phyloP scores from a whole-genome alignment of 2,888 invertebrate species.

The Strigamia maritima region DNA sequence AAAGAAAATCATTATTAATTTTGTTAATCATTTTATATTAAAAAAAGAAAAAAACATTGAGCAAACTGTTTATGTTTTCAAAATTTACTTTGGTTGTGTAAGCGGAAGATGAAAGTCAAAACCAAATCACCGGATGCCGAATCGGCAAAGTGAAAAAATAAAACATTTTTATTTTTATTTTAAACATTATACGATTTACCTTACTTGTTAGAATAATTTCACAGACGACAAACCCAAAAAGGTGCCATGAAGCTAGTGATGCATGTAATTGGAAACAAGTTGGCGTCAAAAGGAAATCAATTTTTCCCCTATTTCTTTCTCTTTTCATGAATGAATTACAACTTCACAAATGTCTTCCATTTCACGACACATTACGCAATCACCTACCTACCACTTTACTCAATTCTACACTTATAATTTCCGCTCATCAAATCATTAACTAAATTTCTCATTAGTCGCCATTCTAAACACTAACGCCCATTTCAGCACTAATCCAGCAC shows the following conservation, averaged over 20 bases:
- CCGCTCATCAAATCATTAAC: slow-evolving; percentile 18
- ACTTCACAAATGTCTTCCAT: slow-evolving; percentile 18
- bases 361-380: slow-evolving; percentile 32
- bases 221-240: slow-evolving; percentile 28
- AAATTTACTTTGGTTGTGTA: too few species aligned
- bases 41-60: not conserved
- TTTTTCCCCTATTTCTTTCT: slow-evolving; percentile 13
- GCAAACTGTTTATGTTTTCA: not conserved
- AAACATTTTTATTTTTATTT: not conserved
- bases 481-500: too few species aligned
- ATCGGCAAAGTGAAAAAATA: not conserved
- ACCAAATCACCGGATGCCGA: not conserved
- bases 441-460: not conserved
- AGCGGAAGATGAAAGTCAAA: not conserved
- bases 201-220: slow-evolving; percentile 22
- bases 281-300: slow-evolving; percentile 25
- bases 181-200: slow-evolving; percentile 2
- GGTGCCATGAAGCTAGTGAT: slow-evolving; percentile 15
- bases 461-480: not conserved
- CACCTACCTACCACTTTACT: slow-evolving; percentile 1
- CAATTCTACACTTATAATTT: not conserved
- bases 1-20: not conserved
- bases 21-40: not conserved
- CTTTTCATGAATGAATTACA: slow-evolving; percentile 29
- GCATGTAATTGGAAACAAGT: slow-evolving; percentile 22